Conservation (phyloP, 2,113 vertebrate species). For the Psilopogon haemacephalus region DNA sequence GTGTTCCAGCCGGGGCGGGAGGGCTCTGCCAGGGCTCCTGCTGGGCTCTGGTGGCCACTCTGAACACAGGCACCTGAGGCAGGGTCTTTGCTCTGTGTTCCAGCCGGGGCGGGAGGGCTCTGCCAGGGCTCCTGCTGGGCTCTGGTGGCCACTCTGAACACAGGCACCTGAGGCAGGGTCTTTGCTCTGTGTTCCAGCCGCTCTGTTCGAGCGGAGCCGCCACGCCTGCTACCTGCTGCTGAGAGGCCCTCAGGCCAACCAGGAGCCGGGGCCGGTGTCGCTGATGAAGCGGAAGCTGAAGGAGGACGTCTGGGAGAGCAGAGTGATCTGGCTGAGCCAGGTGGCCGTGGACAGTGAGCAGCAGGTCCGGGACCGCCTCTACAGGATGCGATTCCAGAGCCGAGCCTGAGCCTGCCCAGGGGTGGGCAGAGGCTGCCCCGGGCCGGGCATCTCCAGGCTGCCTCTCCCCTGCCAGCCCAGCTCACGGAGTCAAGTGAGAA, state of each 20-base stretch:
- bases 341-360: slow-evolving; percentile 56
- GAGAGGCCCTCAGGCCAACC: slow-evolving; percentile 63
- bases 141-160: not conserved
- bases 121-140: no score
- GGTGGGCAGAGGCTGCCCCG: not conserved
- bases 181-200: slow-evolving; percentile 63
- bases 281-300: slow-evolving; percentile 88
- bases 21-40: no score
- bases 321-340: slow-evolving; percentile 69
- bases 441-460: not conserved
- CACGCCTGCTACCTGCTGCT: slow-evolving; percentile 90
- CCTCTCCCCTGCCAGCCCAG: not conserved
- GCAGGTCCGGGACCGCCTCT: slow-evolving; percentile 81
- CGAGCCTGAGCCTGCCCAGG: not conserved
- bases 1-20: no score
- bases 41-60: no score
- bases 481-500: not conserved
- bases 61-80: no score
- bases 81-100: no score
- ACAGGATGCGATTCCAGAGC: slow-evolving; percentile 84
- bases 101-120: no score
- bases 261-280: slow-evolving; percentile 66
- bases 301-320: slow-evolving; percentile 74
- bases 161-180: not conserved
- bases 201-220: slow-evolving; percentile 85